Base-by-base conservation (phyloP, 2,797 vertebrate species). In the Eupleurogrammus muticus region DNA sequence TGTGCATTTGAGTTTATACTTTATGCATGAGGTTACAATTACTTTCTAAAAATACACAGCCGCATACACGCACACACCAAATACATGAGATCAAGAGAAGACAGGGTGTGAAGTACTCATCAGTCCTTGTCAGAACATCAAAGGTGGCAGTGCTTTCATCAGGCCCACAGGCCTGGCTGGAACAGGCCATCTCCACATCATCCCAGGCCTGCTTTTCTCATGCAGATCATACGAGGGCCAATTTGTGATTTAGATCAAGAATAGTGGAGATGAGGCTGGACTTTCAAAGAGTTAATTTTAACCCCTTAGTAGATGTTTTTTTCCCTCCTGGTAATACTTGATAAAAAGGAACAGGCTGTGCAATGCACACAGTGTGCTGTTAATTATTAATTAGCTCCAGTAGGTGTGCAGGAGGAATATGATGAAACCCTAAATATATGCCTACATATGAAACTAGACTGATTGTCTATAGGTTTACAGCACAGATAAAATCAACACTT, bases 201-300 rank as follows among this genome's bases (percentile, higher is more conserved):
- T 64, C 70, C 66, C 24, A 2, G 14, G 60, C 67, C 86, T 81
- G 86, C 85, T 83, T 87, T 90, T 90, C 86, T 90, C 73, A 88
- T 91, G 90, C 73, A 90, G 88, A 91, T 92, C 83, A 80, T 66
- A 90, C 84, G 79, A 85, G 77, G 73, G 51, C 68, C 84, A 86
- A 89, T 92, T 88, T 92, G 89, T 77, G 77, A 92, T 88, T 86
- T 74, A 91, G 81, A 91, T 90, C 85, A 86, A 84, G 78, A 74
- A 63, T 19, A 66, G 73, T n/a, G 71, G 79, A 78, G 70, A 79
- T 65, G 75, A 80, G 44, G 55, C 73, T 70, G 68, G 60, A 36
- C 76, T 90, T 88, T 88, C 79, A 84, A 81, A 85, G 79, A 83
- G 74, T 87, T 86, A 66, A 89, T 90, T 88, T 87, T 61, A 83